Evolutionary conservation across 2,797 vertebrate genomes (phyloP).

Genomic region (Halcyon chelicuti): DNA sequence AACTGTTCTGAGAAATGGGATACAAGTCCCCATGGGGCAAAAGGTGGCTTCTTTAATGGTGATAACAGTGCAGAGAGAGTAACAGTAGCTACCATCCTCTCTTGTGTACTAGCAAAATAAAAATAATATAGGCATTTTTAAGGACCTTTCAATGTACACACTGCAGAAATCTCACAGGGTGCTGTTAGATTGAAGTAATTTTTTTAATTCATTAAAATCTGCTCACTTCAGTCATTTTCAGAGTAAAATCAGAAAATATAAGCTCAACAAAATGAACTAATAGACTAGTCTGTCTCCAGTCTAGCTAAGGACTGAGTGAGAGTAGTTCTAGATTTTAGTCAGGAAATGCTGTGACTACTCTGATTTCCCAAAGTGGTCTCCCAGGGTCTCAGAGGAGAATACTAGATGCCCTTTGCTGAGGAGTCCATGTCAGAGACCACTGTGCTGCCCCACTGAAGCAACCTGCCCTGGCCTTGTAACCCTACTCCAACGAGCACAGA

Average conservation of each 20-base stretch:
- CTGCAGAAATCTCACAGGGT: neutral
- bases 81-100: neutral
- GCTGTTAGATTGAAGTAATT: neutral
- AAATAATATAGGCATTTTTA: neutral
- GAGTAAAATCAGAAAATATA: neutral
- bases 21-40: neutral
- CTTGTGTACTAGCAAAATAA: neutral
- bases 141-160: neutral
- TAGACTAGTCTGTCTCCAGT: neutral
- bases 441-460: fast-evolving
- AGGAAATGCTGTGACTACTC: neutral
- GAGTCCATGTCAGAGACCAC: neutral
- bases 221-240: neutral
- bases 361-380: neutral
- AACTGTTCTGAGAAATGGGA: neutral
- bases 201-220: neutral
- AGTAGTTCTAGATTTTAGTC: neutral
- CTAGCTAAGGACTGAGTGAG: neutral
- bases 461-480: neutral
- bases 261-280: neutral
- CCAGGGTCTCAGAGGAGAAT: neutral
- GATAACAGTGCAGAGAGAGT: neutral
- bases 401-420: neutral
- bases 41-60: neutral
- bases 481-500: neutral